Evolutionary conservation across 1,140 invertebrate species (phyloP), one percentile per base, ranked within the genome.

Genomic region (Nasonia longicornis): DNA sequence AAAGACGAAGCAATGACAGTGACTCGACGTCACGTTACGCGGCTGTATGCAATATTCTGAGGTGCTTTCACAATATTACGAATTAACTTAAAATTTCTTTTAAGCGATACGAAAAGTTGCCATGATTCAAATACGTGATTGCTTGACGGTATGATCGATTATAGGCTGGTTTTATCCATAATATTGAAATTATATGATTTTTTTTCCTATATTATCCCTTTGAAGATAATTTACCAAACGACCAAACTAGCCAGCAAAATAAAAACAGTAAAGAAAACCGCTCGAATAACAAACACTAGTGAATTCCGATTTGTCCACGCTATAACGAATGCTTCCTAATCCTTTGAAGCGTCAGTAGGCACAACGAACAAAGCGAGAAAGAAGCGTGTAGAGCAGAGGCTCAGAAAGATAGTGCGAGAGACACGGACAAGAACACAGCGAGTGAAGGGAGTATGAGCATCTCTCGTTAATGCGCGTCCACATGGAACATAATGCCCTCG

Each of bases 391-490:
- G 0, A 58, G 4, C 20, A n/a, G 52, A 58, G 52, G 52, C 52
- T n/a, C 20, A 6, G 6, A 58, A 42, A 42, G 38, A 42, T 42
- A 42, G 38, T 42, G 52, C 45, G 45, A 16, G 45, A 3, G 45
- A 48, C 45, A 48, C 45, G 20, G 52, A 58, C 52, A 58, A 20
- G 20, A 20, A 58, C 52, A 58, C 26, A 29, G 29, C 42, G 77
- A 72, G 14, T 10, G n/a, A 67, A 38, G 69, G 3, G 52, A 72
- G 52, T 20, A 22, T 71, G 69, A 16, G 22, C 48, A 63, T 38
- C 64, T 71, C 82, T 82, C 82, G 73, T 82, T 82, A 80, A 80
- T 72, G 82, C 66, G 64, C 69, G 78, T 80, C 74, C 77, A 80
- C 78, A 67, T 80, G 73, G 74, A 80, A 83, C 73, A 73, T 82